Base-by-base conservation (phyloP, 92 coral and sea anemone species). In the Phenganax marumi region DNA sequence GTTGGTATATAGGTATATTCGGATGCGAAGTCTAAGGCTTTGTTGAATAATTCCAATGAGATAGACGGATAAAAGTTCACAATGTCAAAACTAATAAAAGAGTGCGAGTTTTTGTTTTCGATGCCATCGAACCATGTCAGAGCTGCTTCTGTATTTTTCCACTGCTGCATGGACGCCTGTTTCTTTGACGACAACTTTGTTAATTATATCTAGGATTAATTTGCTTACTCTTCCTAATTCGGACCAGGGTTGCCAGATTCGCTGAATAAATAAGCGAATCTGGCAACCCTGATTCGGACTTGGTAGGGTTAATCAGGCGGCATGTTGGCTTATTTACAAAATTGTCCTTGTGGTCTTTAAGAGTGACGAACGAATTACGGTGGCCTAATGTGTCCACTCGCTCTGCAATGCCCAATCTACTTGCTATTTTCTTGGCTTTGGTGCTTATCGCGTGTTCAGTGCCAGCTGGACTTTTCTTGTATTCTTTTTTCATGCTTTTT, bases 261-360 rank as follows among this genome's bases (percentile, higher is more conserved):
- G n/a, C n/a, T n/a, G n/a, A n/a, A n/a, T n/a, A n/a, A n/a, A n/a
- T n/a, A n/a, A n/a, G n/a, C n/a, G n/a, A n/a, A n/a, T n/a, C n/a
- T n/a, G n/a, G n/a, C n/a, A n/a, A n/a, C 7, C 74, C 74, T 8
- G 39, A 33, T 5, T 68, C 8, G 47, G 47, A 22, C 49, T 68
- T 68, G 47, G 74, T 50, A 25, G 74, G 74, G 74, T 61, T 61
- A 16, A 61, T 68, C 17, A 68, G 43, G 23, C 43, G 11, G 74
- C 43, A 21, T n/a, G 70, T 8, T 10, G 74, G 74, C 48, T 68
- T 68, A 23, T 68, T 68, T n/a, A 7, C 10, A 23, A 68, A 68
- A 50, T 68, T 68, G 48, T 68, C 74, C 17, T 68, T 68, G n/a
- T 68, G 74, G 24, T 68, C 74, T 68, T 68, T 68, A 6, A 68